Conservation (phyloP, 2,888 invertebrate genomes). For the Bugula neritina region DNA sequence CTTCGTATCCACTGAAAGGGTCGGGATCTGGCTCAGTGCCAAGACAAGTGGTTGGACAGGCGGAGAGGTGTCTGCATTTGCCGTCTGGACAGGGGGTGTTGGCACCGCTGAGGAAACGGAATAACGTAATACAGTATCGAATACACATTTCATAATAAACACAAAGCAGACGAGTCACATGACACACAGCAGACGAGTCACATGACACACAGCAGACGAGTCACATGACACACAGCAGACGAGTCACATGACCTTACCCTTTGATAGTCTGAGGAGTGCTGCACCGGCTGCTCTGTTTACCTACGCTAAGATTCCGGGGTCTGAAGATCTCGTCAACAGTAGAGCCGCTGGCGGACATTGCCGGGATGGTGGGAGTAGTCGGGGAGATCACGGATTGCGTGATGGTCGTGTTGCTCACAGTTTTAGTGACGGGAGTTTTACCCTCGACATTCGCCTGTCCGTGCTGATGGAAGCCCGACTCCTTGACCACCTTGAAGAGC, state of each 20-base stretch:
- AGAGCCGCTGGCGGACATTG: not conserved
- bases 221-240: not conserved
- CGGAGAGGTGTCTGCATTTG: not conserved
- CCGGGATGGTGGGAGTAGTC: not conserved
- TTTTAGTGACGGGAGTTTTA: not conserved
- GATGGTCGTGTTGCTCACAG: not conserved
- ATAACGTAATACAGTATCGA: not conserved
- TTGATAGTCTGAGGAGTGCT: conserved; percentile 23
- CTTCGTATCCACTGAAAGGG: conserved; percentile 4
- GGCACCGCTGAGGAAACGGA: not conserved
- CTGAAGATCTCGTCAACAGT: not conserved
- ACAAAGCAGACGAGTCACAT: not conserved
- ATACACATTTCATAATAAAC: not conserved
- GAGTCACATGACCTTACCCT: not conserved
- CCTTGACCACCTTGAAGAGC: conserved; percentile 17
- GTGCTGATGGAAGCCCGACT: conserved; percentile 16
- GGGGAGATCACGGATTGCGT: not conserved
- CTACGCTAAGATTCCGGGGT: conserved; percentile 5
- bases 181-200: too few species aligned
- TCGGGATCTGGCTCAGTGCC: not conserved
- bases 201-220: too few species aligned
- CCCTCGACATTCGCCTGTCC: not conserved
- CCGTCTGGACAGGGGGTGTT: not conserved
- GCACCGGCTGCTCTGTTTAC: conserved; percentile 24
- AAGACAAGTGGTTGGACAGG: not conserved